Conservation (phyloP, 2,113 vertebrate species). For the Apeltes quadracus region DNA sequence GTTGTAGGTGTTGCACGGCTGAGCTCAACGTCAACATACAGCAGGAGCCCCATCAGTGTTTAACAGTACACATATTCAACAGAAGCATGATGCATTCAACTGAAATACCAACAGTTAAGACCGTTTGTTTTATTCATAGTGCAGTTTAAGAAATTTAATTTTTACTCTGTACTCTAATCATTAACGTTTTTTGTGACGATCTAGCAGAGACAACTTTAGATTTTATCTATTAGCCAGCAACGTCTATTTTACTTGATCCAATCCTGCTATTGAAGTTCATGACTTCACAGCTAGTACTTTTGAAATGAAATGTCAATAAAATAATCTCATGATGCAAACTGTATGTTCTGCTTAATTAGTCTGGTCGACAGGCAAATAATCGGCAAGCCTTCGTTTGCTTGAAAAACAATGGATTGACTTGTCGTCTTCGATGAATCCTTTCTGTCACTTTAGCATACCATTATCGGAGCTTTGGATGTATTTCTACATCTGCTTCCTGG, state of each 20-base stretch:
- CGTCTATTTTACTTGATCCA: not conserved
- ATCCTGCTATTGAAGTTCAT: not conserved
- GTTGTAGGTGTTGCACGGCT: not conserved
- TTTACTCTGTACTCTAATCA: not conserved
- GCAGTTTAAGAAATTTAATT: not conserved
- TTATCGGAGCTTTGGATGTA: constrained; percentile 9
- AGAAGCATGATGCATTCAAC: constrained; percentile 7
- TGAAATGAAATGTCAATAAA: not conserved
- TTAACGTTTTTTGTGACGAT: not conserved
- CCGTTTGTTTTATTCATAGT: constrained; percentile 8
- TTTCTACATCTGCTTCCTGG: constrained; percentile 15
- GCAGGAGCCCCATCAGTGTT: constrained; percentile 1
- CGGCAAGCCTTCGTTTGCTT: not conserved
- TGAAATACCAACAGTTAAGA: constrained; percentile 27
- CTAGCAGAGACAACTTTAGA: not conserved
- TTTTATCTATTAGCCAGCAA: not conserved
- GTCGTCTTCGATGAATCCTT: not conserved
- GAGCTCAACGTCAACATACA: not conserved
- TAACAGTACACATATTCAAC: not conserved
- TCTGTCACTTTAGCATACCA: constrained; percentile 4
- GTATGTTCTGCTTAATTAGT: constrained; percentile 6
- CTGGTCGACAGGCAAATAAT: constrained; percentile 24
- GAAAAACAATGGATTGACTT: not conserved
- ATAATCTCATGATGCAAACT: not conserved
- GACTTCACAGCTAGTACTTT: not conserved